Base-by-base conservation (phyloP, 1,140 invertebrate genomes). In the Trichoplusia ni region DNA sequence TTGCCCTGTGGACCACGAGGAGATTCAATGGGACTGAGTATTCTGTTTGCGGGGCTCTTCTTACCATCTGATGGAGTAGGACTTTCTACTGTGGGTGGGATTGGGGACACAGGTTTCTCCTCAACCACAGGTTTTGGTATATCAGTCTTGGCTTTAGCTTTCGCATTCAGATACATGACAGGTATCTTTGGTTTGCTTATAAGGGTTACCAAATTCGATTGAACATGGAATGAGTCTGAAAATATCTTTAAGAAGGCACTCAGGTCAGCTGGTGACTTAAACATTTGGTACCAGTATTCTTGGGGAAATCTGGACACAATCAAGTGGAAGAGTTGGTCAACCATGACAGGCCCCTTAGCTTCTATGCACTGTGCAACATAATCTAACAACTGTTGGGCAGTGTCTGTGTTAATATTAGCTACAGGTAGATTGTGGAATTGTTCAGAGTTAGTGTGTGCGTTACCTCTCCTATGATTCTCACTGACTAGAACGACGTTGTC, bases 161-260 rank as follows among this genome's bases (percentile, higher is more conserved):
- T 88, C 53, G 80, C 75, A 77, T 90, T 90, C 59, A 91, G 76
- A 87, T 90, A 91, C 81, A 92, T 92, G 65, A 92, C 92, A 71
- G 90, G 92, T 73, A 94, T 91, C 93, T 95, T 94, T 66, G 94
- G 93, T 71, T 93, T 93, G 71, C 93, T 94, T 71, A 95, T 92
- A 62, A 98, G 81, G 19, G 95, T 96, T 65, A 98, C 97, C 73
- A 97, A 91, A 90, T 98, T 97, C 37, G 95, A 93, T 84, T 98
- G 97, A 27, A 98, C 96, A 79, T 96, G 95, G 86, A 98, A 98
- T 69, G 95, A 94, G 83, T 98, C 95, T 5, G 96, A 95, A 81
- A 97, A 97, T 91, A 98, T 94, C 87, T 96, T 96, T 2, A 98
- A 89, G 81, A 98, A 98, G 14, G 96, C 97, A 31, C 93, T 94